phyloP scores from a whole-genome alignment of 2,888 invertebrate species.

The Automeris io region DNA sequence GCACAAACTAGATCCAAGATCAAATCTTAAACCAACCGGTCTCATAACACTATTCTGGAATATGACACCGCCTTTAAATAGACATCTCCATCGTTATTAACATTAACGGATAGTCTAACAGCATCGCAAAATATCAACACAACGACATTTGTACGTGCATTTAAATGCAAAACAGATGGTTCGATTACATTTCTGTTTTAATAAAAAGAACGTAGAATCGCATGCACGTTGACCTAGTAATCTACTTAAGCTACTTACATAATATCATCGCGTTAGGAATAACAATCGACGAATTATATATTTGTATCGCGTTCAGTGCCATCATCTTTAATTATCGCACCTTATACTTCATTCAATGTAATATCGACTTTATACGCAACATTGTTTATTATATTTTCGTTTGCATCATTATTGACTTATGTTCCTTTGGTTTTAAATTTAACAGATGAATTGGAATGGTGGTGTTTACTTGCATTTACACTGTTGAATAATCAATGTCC shows the following conservation, averaged over 20 bases:
- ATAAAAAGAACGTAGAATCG: constrained; percentile 16
- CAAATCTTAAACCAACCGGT: neutral
- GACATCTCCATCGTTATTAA: constrained; percentile 8
- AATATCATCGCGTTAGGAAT: constrained; percentile 38
- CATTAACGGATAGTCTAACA: constrained; percentile 11
- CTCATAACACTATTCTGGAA: neutral
- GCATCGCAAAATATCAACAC: constrained; percentile 12
- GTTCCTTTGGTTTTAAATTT: constrained; percentile 12
- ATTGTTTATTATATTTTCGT: constrained; percentile 11
- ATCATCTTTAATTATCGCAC: constrained; percentile 40
- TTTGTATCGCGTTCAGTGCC: constrained; percentile 40
- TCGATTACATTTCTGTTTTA: constrained; percentile 14
- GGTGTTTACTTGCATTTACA: constrained; percentile 42
- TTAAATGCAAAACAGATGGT: constrained; percentile 10
- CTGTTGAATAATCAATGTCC: constrained; percentile 40
- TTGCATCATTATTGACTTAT: constrained; percentile 5
- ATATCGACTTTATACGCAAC: neutral
- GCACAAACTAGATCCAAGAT: constrained; percentile 11
- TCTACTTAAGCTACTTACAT: constrained; percentile 50
- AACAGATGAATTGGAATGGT: constrained; percentile 21
- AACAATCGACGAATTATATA: constrained; percentile 38
- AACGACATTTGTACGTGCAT: constrained; percentile 6
- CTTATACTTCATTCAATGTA: constrained; percentile 6
- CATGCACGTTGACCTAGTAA: constrained; percentile 58
- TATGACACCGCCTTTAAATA: constrained; percentile 4